Percentiles rank a stretch among this genome's conserved stretches.
Conservation (phyloP, 2,797 vertebrate genomes). For the Nyctibius grandis region DNA sequence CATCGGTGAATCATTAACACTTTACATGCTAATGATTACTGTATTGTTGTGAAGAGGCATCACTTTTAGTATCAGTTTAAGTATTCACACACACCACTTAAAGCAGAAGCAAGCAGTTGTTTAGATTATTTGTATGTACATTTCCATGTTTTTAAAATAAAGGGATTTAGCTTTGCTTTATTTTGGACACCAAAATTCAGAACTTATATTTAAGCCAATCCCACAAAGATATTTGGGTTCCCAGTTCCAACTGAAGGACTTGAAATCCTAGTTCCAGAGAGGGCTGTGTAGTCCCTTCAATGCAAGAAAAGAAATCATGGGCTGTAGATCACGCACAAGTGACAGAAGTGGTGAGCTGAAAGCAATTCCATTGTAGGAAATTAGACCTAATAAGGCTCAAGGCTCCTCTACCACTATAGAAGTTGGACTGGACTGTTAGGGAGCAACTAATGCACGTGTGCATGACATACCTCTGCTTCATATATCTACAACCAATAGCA, state of each 20-base stretch:
- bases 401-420: neutral
- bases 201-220: neutral
- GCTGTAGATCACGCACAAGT: neutral
- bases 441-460: neutral
- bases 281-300: neutral
- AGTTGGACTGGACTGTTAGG: neutral
- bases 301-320: neutral
- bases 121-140: neutral
- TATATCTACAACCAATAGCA: neutral
- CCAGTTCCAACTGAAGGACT: neutral
- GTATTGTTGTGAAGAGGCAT: neutral
- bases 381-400: neutral
- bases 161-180: neutral
- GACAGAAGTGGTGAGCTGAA: neutral
- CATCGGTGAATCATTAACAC: neutral
- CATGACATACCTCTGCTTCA: neutral
- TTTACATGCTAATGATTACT: neutral
- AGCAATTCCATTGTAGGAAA: neutral
- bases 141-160: neutral
- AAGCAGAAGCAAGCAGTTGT: neutral
- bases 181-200: neutral
- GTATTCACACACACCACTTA: neutral
- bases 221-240: neutral
- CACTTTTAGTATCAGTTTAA: neutral
- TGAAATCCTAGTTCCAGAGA: neutral